Base-by-base conservation (phyloP, 2,797 vertebrate genomes). In the Anguilla marmorata region DNA sequence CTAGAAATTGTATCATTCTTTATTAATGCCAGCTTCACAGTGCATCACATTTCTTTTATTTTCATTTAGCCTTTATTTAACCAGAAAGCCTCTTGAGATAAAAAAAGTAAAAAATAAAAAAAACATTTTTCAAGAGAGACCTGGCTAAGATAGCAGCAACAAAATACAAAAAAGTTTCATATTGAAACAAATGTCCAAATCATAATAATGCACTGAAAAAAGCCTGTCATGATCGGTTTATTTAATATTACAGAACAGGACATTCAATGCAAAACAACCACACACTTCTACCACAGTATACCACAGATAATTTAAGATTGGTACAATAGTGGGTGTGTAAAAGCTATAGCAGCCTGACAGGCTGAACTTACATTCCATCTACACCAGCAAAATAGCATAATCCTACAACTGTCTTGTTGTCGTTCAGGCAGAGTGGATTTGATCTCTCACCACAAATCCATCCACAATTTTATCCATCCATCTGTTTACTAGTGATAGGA, bases 1-100 rank as follows among this genome's bases (percentile, higher is more conserved):
- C 24, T 82, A 54, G 30, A 87, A 27, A 87, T 24, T 1, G 33
- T 7, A 66, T 60, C 74, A 86, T 89, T 87, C 88, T 90, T 83
- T 84, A 85, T 69, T 37, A 90, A 84, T 87, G 66, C 52, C 54
- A 79, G 0, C 41, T 82, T 82, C 45, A n/a, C 79, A n/a, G 45
- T 41, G 83, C 3, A 0, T 48, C 84, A 27, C 21, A 41, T 86
- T 69, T 69, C 7, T 69, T n/a, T 69, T 69, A 69, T 69, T 69
- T 69, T 69, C 63, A 69, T 69, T 58, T 69, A 69, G 63, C 8
- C 63, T 69, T 69, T n/a, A 69, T 69, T 69, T 69, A 69, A 69
- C 63, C 63, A 8, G n/a, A 69, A 69, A 69, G 9, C 2, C 63
- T n/a, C 63, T 27, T 2, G 63, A 5, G n/a, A 27, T n/a, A 27